Evolutionary conservation across 2,888 invertebrate genomes (phyloP).

Genomic region (Erebia aethiops): DNA sequence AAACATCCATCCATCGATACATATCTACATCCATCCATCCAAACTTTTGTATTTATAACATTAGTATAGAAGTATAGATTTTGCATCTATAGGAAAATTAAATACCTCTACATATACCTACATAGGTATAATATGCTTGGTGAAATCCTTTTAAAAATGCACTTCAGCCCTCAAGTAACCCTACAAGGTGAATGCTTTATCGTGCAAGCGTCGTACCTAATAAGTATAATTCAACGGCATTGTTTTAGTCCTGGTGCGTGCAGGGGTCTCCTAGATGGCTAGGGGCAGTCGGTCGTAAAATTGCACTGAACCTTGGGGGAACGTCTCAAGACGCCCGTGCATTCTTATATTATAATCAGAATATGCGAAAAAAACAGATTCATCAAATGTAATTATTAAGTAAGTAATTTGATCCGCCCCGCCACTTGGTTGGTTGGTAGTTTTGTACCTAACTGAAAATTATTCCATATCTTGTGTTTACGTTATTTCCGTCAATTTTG

Average conservation of each 20-base stretch:
- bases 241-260: slow-evolving; percentile 56
- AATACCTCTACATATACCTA: no score
- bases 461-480: no score
- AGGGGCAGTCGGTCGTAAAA: slow-evolving; percentile 77
- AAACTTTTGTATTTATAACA: no score
- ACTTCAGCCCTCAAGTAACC: slow-evolving; percentile 1
- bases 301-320: slow-evolving; percentile 75
- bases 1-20: no score
- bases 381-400: neutral
- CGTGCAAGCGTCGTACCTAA: slow-evolving; percentile 30
- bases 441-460: no score
- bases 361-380: slow-evolving; percentile 46
- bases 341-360: slow-evolving; percentile 65
- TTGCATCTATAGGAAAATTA: no score
- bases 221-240: slow-evolving; percentile 44
- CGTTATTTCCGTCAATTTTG: no score
- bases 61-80: no score
- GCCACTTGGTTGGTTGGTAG: no score
- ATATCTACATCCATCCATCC: no score
- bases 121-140: no score
- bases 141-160: neutral
- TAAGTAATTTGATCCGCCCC: no score
- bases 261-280: slow-evolving; percentile 51
- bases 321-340: slow-evolving; percentile 79
- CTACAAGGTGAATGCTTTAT: slow-evolving; percentile 25